Evolutionary conservation across 1,140 invertebrate genomes (phyloP).

Genomic region (Drosophila erecta): DNA sequence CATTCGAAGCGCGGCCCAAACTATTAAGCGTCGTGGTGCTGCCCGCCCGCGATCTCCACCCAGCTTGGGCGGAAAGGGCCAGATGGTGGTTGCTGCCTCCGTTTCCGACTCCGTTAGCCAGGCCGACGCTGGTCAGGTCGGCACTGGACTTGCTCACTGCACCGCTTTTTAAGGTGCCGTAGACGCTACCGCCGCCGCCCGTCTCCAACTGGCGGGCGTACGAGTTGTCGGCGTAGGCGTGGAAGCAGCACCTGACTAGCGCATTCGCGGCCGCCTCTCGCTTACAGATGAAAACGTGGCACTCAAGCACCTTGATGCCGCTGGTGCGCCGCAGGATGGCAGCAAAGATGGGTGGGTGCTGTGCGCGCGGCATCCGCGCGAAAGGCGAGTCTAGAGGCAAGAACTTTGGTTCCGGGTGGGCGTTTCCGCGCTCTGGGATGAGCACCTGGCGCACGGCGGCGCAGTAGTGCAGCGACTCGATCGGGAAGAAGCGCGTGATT

Average conservation of each 20-base stretch:
- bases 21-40: constrained; percentile 87
- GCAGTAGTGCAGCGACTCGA: constrained; percentile 98
- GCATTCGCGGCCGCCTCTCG: constrained; percentile 97
- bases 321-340: constrained; percentile 97
- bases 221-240: constrained; percentile 96
- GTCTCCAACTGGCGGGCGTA: constrained; percentile 93
- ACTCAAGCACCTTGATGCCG: constrained; percentile 99
- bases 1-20: constrained; percentile 79
- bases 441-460: constrained; percentile 96
- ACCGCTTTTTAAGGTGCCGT: constrained; percentile 84
- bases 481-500: constrained; percentile 98
- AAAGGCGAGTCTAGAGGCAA: constrained; percentile 98
- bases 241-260: constrained; percentile 96
- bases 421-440: constrained; percentile 86
- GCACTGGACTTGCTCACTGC: constrained; percentile 85
- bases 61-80: constrained; percentile 83
- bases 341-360: constrained; percentile 98
- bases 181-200: constrained; percentile 75
- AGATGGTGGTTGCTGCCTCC: constrained; percentile 56
- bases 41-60: constrained; percentile 85
- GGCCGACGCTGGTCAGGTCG: constrained; percentile 66
- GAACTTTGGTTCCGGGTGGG: constrained; percentile 90
- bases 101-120: constrained; percentile 53
- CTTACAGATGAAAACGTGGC: constrained; percentile 99
- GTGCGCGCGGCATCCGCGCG: constrained; percentile 93